Conservation (phyloP, 2,113 vertebrate genomes). For the Podocnemis expansa region DNA sequence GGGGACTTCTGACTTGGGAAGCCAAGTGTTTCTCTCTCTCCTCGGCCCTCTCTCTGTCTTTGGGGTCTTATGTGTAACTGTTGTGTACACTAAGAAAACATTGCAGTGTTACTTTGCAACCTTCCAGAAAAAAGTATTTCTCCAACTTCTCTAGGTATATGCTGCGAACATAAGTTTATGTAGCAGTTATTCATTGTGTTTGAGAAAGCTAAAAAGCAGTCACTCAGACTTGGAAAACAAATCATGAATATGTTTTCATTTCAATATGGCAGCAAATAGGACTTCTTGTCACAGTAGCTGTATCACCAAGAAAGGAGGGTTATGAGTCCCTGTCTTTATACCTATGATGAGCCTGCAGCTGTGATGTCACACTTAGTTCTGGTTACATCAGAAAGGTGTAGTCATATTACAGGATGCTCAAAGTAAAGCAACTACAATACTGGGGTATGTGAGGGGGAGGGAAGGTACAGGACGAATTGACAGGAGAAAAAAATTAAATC, state of each 20-base stretch:
- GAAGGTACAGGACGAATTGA: neutral
- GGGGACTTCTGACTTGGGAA: neutral
- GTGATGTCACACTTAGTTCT: neutral
- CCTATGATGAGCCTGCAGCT: neutral
- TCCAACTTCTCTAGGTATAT: neutral
- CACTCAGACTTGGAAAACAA: neutral
- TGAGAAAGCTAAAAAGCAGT: neutral
- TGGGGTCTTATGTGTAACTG: neutral
- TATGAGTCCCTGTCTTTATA: neutral
- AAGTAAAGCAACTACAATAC: neutral
- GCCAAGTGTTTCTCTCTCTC: neutral
- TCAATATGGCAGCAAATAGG: neutral
- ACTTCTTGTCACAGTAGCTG: neutral
- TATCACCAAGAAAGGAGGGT: neutral
- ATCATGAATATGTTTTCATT: neutral
- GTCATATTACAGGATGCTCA: neutral
- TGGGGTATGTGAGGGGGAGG: neutral
- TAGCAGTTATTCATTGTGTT: neutral
- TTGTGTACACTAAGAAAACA: neutral
- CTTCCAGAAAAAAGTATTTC: neutral
- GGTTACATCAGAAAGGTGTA: neutral
- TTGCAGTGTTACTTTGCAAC: neutral
- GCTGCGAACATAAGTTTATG: neutral
- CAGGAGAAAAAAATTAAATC: neutral
- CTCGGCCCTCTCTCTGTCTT: neutral